These are phyloP conservation scores for Lycia hirtaria DNA, from an alignment of 2,888 invertebrate species.

Conservation along the genomic window DNA sequence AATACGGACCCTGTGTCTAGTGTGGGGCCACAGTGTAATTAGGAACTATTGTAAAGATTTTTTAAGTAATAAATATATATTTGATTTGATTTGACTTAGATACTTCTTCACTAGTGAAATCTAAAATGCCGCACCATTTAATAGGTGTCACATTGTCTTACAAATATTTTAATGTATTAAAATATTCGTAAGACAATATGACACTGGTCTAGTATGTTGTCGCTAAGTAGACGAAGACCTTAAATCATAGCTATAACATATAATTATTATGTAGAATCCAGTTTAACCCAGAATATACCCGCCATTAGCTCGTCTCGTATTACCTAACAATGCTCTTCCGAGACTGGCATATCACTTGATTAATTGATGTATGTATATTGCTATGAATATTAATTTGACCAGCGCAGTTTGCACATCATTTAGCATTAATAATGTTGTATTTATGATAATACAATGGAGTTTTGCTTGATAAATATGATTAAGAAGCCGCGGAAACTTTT, in stretches of 20 bases:
- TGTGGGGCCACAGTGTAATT: no score
- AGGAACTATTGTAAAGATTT: no score
- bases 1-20: no score
- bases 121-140: no score
- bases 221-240: no score
- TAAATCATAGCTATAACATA: neutral
- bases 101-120: no score
- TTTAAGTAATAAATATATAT: no score
- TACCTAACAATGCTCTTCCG: constrained; percentile 14
- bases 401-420: constrained; percentile 12
- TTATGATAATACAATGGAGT: constrained; percentile 10
- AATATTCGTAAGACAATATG: no score
- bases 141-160: no score
- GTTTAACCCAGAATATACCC: neutral
- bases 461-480: neutral
- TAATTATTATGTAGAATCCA: neutral
- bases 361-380: constrained; percentile 10
- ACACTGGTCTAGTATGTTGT: no score
- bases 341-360: constrained; percentile 7
- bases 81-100: no score
- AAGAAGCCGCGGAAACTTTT: neutral
- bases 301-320: neutral
- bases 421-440: constrained; percentile 7
- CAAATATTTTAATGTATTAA: no score
- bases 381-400: constrained; percentile 7